Evolutionary conservation across 2,113 vertebrate genomes (phyloP), one percentile per base, ranked within the genome.

Genomic region (Oplegnathus fasciatus): DNA sequence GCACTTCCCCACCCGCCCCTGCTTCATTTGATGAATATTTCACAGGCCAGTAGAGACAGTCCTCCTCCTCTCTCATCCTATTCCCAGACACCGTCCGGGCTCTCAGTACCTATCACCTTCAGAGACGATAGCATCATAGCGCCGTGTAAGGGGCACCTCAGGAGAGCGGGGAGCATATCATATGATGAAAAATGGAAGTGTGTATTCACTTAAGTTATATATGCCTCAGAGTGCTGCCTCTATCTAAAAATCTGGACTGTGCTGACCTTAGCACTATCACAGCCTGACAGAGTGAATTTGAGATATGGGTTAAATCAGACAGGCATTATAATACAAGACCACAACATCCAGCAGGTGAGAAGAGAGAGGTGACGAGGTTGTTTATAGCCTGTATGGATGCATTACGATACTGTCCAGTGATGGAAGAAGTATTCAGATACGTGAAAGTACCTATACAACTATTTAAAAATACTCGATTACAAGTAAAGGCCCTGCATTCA

Each of bases 1-100:
- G 64, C 88, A 89, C 92, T 83, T 86, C 83, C 83, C 84, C 78
- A 66, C 89, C 91, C 84, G 68, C 82, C 82, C 52, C 66, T 60
- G 86, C 92, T 90, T 84, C 82, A 84, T 92, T 89, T 93, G 88
- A 94, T 95, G 89, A 95, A 95, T 93, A 94, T 95, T 95, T 95
- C 90, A 95, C 93, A 91, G 93, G 90, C 90, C 93, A 92, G 89
- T 84, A 86, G 93, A 93, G 94, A 93, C 86, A 72, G 80, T 73
- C 85, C 82, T 87, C 85, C 88, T 86, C 84, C 84, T 88, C 82
- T 87, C 88, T 85, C 78, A 84, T 90, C 82, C 77, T 86, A 88
- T 86, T 91, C 89, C 82, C 88, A 89, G 88, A 90, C 85, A 79
- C 67, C 4, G 86, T 74, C 76, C 78, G 10, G 54, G 66, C 92